Conservation (phyloP, 2,113 vertebrate species). For the Melanocharis versteri region DNA sequence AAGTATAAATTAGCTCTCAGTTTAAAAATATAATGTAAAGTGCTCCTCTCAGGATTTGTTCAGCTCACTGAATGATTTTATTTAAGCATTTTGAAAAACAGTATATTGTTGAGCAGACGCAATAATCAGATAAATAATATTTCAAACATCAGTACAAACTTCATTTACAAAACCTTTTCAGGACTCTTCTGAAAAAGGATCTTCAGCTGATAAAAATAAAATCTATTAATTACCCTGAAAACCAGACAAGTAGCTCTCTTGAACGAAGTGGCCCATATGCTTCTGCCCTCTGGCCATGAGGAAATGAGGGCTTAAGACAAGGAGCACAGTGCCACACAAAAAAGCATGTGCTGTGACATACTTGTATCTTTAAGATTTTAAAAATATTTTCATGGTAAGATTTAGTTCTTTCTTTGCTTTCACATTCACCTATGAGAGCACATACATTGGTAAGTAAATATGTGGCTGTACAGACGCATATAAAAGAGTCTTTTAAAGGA, state of each 20-base stretch:
- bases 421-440: background rate
- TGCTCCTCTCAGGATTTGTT: background rate
- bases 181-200: slow-evolving; percentile 38
- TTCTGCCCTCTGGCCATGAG: background rate
- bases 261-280: background rate
- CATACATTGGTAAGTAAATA: background rate
- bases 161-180: slow-evolving; percentile 58
- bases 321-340: background rate
- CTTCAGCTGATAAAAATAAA: slow-evolving; percentile 54
- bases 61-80: background rate
- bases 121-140: slow-evolving; percentile 37
- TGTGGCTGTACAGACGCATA: background rate
- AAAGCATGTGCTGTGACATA: background rate
- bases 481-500: background rate
- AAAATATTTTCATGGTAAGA: background rate
- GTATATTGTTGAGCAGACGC: background rate
- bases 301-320: background rate
- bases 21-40: background rate
- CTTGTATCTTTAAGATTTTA: background rate
- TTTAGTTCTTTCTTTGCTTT: background rate
- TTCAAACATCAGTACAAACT: slow-evolving; percentile 46
- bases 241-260: background rate
- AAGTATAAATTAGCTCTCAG: background rate
- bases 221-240: slow-evolving; percentile 42
- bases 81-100: background rate